These are phyloP conservation scores for Phoronis australis DNA, from an alignment of 2,888 invertebrate species.

Conservation along the genomic window DNA sequence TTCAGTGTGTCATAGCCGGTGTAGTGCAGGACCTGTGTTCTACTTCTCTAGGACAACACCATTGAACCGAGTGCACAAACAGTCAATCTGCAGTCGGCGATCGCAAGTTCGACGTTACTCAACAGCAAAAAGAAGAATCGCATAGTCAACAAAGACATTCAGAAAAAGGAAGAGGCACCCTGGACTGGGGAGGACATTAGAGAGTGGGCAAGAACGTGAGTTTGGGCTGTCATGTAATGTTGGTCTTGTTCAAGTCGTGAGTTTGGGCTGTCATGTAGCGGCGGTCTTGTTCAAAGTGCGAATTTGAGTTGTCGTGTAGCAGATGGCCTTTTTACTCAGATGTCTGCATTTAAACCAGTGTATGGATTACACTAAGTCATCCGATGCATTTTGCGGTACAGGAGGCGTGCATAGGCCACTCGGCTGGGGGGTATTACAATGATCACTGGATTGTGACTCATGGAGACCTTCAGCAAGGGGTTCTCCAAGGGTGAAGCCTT, in stretches of 20 bases:
- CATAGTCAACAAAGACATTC: slow-evolving; percentile 39
- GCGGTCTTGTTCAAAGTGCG: slow-evolving; percentile 9
- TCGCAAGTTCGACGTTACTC: slow-evolving; percentile 45
- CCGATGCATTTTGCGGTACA: too few relatives aligned
- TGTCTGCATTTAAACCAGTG: too few relatives aligned
- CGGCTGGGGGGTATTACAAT: too few relatives aligned
- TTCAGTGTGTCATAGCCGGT: too few relatives aligned
- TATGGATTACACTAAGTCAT: too few relatives aligned
- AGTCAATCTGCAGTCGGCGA: slow-evolving; percentile 34
- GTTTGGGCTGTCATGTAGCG: slow-evolving; percentile 5
- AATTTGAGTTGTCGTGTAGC: slow-evolving; percentile 7
- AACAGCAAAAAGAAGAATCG: slow-evolving; percentile 24
- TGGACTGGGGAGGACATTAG: slow-evolving; percentile 39
- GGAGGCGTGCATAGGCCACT: too few relatives aligned
- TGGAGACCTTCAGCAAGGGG: too few relatives aligned
- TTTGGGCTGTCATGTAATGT: background rate
- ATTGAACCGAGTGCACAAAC: slow-evolving; percentile 39
- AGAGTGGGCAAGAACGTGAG: slow-evolving; percentile 47
- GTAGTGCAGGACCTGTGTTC: too few relatives aligned
- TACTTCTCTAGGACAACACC: slow-evolving; percentile 31
- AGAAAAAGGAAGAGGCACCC: slow-evolving; percentile 31
- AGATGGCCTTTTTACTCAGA: background rate
- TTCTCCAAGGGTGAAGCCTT: too few relatives aligned
- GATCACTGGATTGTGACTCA: too few relatives aligned
- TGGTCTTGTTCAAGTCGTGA: slow-evolving; percentile 11